Evolutionary conservation across 1,140 invertebrate genomes (phyloP).

Genomic region (Conus betulinus): DNA sequence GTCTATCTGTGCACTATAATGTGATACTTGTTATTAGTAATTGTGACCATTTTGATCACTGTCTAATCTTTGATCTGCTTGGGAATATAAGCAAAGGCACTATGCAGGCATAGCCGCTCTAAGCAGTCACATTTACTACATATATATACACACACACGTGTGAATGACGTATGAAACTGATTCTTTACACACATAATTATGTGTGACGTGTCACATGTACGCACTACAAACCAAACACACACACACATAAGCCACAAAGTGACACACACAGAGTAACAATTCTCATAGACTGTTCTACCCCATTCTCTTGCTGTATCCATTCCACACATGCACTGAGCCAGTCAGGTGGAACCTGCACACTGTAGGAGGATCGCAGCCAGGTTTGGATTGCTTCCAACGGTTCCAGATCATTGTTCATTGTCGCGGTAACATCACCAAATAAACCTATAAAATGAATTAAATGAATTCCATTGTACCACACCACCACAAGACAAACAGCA

Average conservation of each 20-base stretch:
- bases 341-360: slow-evolving; percentile 62
- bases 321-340: slow-evolving; percentile 71
- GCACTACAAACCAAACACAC: background rate
- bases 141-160: no score
- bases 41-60: no score
- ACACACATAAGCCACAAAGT: background rate
- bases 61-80: no score
- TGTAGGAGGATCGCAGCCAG: slow-evolving; percentile 49
- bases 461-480: no score
- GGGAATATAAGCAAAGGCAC: no score
- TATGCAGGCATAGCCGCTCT: no score
- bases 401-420: slow-evolving; percentile 6
- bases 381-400: slow-evolving; percentile 19
- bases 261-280: background rate
- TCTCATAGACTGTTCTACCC: slow-evolving; percentile 47
- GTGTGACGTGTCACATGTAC: no score
- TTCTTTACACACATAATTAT: background rate
- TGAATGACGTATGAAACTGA: background rate
- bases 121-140: no score
- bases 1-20: no score
- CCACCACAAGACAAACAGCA: no score
- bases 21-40: no score
- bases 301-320: slow-evolving; percentile 70
- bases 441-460: no score
- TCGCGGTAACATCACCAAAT: background rate